Evolutionary conservation across 2,888 invertebrate genomes (phyloP), one percentile per base, ranked within the genome.

Genomic region (Pimpla rufipes): DNA sequence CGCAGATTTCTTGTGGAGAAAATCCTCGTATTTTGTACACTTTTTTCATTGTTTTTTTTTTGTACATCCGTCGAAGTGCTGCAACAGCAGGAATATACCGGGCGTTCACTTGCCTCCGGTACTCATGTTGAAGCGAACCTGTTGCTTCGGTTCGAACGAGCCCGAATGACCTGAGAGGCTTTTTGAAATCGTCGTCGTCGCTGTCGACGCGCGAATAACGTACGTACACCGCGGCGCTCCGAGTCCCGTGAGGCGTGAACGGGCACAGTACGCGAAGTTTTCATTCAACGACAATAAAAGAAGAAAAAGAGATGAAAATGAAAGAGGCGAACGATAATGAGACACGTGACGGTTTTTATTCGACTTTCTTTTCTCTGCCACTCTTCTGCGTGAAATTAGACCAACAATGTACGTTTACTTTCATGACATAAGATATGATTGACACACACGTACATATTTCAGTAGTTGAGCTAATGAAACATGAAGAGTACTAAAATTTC

Each of bases 101-200:
- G 45, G 23, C 11, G 45, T 35, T 66, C 35, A 23, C 18, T 23
- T 40, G 18, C 18, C 18, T 18, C 37, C 45, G 35, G n/a, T 67
- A 23, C 21, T 76, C 29, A 45, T 57, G 42, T 42, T 42, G 23
- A n/a, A 45, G 45, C 55, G 57, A 55, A 76, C 76, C 76, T 76
- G 76, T 76, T 76, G 76, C 76, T 67, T 66, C 76, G 42, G 67
- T 55, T 57, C 57, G 55, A 52, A 67, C 45, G 29, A 55, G 57
- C 76, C 18, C 45, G 55, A 76, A 67, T 67, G 67, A 76, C 42
- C 76, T 57, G 57, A 55, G 55, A 66, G 23, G 57, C 57, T 76
- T 67, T 67, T 76, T 45, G 35, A 67, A 67, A 67, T 55, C 76
- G 66, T 67, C 35, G 21, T 57, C 42, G 66, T 64, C 40, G 62